Conservation (phyloP, 64 coral and sea anemone genomes). For the Exaiptasia diaphana region DNA sequence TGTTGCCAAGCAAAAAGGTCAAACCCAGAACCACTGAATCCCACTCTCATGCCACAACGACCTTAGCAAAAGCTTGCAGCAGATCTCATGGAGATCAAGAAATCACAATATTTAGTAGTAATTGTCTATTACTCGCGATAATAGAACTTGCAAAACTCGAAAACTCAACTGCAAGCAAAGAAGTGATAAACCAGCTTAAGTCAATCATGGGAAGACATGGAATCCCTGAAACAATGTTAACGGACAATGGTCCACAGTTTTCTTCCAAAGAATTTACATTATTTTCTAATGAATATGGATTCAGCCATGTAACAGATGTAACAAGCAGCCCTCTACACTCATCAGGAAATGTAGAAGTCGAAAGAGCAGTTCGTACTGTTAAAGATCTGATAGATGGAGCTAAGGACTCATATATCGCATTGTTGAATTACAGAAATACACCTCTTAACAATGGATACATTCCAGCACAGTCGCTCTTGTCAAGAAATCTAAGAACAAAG, state of each 20-base stretch:
- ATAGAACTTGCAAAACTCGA: constrained; percentile 1
- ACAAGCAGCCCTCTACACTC: background rate
- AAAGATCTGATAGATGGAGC: no score
- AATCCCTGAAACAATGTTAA: constrained; percentile 21
- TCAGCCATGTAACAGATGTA: background rate
- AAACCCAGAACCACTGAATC: background rate
- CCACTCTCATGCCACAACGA: background rate
- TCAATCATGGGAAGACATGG: constrained; percentile 42
- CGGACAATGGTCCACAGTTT: constrained; percentile 32
- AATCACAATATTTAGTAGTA: constrained; percentile 26
- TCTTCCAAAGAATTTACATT: background rate
- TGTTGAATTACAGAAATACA: constrained; percentile 49
- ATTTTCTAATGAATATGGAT: background rate
- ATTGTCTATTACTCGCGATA: constrained; percentile 43
- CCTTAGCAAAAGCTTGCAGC: constrained; percentile 31
- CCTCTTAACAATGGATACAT: constrained; percentile 8
- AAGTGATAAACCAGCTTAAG: constrained; percentile 19
- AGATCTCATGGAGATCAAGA: constrained; percentile 1
- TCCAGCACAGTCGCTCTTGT: constrained; percentile 44
- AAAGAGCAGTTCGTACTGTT: no score
- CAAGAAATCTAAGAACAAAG: constrained; percentile 15
- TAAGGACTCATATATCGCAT: no score
- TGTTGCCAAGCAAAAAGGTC: background rate
- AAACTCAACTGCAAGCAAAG: constrained; percentile 4
- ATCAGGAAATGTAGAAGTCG: no score